Percentiles rank a stretch among this genome's conserved stretches.
These are phyloP conservation scores for Temnopleurus reevesii DNA, from an alignment of 53 echinoderm and acorn worm species.

Conservation along the genomic window DNA sequence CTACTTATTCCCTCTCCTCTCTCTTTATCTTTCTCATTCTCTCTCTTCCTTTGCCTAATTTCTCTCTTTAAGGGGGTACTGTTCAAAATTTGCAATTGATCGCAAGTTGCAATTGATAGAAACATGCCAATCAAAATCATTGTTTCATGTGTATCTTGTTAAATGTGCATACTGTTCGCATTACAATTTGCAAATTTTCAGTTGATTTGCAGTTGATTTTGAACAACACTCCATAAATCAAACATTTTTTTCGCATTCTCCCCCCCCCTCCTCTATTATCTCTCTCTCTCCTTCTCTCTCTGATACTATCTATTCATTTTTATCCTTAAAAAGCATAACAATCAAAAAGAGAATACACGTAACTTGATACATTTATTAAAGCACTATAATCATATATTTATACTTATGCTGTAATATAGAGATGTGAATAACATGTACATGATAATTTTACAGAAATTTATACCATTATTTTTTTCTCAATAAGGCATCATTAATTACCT, in stretches of 20 bases:
- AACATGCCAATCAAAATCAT: too few species aligned
- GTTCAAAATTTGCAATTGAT: too few species aligned
- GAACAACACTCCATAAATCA: too few species aligned
- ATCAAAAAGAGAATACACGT: neutral
- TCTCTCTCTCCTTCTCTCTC: neutral
- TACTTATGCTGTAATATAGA: neutral
- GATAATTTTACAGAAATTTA: neutral
- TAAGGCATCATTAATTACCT: neutral
- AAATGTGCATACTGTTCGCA: too few species aligned
- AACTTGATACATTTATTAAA: neutral
- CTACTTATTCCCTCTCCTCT: neutral
- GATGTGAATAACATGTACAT: neutral
- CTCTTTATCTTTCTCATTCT: neutral
- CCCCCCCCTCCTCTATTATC: neutral
- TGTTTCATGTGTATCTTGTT: too few species aligned
- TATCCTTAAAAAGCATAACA: neutral
- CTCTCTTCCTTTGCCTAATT: neutral
- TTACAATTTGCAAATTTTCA: too few species aligned
- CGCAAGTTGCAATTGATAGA: too few species aligned
- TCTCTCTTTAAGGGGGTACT: too few species aligned
- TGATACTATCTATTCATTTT: neutral
- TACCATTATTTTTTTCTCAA: neutral
- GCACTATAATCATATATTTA: neutral
- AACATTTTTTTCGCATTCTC: neutral
- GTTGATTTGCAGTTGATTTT: too few species aligned